Evolutionary conservation across 2,113 vertebrate genomes (phyloP).

Genomic region (Amia ocellicauda): DNA sequence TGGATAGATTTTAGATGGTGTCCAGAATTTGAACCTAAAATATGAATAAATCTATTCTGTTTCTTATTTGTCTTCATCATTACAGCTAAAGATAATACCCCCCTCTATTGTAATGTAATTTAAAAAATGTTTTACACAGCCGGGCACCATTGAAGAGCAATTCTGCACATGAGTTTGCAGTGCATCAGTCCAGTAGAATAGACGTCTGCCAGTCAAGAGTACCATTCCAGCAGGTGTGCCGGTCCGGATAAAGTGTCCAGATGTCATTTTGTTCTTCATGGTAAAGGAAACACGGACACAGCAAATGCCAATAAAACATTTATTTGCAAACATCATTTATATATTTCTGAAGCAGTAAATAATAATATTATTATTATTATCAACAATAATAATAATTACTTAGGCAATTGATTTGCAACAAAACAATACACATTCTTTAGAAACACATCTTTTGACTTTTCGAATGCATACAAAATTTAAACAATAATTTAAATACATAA

Average conservation of each 20-base stretch:
- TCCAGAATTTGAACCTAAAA: no score
- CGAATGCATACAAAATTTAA: slow-evolving; percentile 40
- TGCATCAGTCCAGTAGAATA: no score
- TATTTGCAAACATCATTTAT: slow-evolving; percentile 50
- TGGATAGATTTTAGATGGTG: no score
- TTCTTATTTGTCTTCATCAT: no score
- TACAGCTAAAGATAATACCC: no score
- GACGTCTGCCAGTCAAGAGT: not conserved
- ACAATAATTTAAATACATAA: slow-evolving; percentile 42
- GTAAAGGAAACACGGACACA: slow-evolving; percentile 13
- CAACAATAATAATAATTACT: slow-evolving; percentile 31
- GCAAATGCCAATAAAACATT: slow-evolving; percentile 40
- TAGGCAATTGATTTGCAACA: slow-evolving; percentile 36
- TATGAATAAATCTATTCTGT: no score
- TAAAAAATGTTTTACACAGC: no score
- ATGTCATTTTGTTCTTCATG: no score
- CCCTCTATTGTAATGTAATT: no score
- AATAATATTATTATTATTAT: slow-evolving; percentile 35
- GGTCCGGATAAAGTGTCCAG: not conserved
- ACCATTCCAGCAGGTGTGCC: not conserved
- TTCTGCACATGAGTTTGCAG: no score
- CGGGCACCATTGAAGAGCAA: no score
- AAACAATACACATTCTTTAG: slow-evolving; percentile 42
- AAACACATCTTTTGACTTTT: slow-evolving; percentile 23
- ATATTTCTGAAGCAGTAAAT: slow-evolving; percentile 40